These are phyloP conservation scores for Danio jaintianensis DNA, from an alignment of 2,797 vertebrate genomes.

Conservation along the genomic window DNA sequence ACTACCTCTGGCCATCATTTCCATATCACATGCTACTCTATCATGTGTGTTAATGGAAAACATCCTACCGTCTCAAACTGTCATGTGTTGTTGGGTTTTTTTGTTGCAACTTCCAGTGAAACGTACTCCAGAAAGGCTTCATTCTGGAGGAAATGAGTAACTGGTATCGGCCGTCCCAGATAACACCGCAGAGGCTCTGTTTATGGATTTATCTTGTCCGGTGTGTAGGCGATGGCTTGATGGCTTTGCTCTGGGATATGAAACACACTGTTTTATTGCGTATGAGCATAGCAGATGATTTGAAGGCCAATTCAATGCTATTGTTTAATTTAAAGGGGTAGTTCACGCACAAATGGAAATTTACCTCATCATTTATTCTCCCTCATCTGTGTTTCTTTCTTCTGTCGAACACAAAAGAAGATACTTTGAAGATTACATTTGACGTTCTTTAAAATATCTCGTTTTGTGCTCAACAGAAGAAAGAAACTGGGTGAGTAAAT, in stretches of 20 bases:
- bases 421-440: no score
- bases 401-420: no score
- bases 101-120: slow-evolving; percentile 10
- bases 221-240: slow-evolving; percentile 41
- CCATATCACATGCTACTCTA: slow-evolving; percentile 7
- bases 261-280: slow-evolving; percentile 18
- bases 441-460: background rate
- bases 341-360: no score
- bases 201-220: slow-evolving; percentile 47
- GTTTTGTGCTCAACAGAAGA: background rate
- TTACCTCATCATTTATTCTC: no score
- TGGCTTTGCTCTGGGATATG: slow-evolving; percentile 30
- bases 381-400: no score
- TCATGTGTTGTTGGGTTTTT: background rate
- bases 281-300: background rate
- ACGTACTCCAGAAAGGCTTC: background rate
- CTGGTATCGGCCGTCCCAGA: slow-evolving; percentile 51
- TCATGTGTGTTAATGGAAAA: background rate
- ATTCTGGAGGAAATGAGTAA: slow-evolving; percentile 43
- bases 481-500: no score
- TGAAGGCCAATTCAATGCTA: no score
- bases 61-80: background rate
- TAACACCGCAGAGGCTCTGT: slow-evolving; percentile 48
- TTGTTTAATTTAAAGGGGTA: no score
- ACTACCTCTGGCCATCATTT: slow-evolving; percentile 10